Evolutionary conservation across 2,888 invertebrate genomes (phyloP), one percentile per base, ranked within the genome.

Genomic region (Nineta flava): DNA sequence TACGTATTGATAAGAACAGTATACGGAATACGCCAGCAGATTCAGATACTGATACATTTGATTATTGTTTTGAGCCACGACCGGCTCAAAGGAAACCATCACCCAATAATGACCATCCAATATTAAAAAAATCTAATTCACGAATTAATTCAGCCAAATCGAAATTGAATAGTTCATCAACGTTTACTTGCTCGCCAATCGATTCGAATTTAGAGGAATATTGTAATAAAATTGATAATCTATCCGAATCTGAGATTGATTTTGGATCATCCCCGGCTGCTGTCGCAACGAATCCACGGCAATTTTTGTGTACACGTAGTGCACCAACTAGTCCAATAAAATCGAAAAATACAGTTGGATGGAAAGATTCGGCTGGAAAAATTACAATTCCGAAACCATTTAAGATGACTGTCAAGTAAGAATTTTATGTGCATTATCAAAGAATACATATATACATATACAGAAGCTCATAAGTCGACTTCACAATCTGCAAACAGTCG

Each of bases 311-410:
- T 35, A 60, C 73, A 1, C 71, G 69, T 56, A 79, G 78, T 59
- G 74, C 75, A 62, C 77, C 78, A 1, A 71, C 71, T 42, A 77
- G 76, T 60, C 78, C 78, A 31, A 53, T 68, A 32, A 66, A 72
- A 56, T 60, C 61, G 10, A 72, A 68, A 58, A 61, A 63, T 21
- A 57, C 59, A 5, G 57, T 58, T 10, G 59, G 56, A 15, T 58
- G 60, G 56, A 61, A 61, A 53, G 60, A 61, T 53, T 56, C 61
- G 54, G 4, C 26, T 26, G 26, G 26, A 6, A 62, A 61, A 5
- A 66, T 76, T 16, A 81, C 81, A 1, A 68, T 79, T 50, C 79
- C 81, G 1, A 79, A 79, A 60, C 80, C 82, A 2, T 83, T 82
- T 61, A 75, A 76, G 63, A 81, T 82, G 74, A 80, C 80, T 2